phyloP scores from a whole-genome alignment of 2,888 invertebrate species.

The Orchesella flavescens region DNA sequence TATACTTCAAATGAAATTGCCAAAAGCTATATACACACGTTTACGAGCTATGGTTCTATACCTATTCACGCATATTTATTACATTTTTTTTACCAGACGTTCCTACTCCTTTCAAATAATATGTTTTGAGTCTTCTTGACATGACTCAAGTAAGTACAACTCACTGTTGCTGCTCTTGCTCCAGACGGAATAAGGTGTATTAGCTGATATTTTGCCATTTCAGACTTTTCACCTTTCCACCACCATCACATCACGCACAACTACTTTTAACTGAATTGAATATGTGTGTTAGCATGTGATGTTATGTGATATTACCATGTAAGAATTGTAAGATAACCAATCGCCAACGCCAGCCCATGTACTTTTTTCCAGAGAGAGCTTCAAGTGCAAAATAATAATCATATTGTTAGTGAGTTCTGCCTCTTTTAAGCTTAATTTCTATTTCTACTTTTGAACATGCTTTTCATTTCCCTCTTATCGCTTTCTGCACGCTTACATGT shows the following conservation, averaged over 20 bases:
- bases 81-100: no score
- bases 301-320: no score
- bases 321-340: no score
- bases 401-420: constrained; percentile 44
- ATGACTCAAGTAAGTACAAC: neutral
- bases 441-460: no score
- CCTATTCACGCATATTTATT: no score
- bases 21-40: no score
- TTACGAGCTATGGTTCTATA: no score
- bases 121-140: neutral
- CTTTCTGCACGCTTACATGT: neutral
- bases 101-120: no score
- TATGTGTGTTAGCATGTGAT: constrained; percentile 17
- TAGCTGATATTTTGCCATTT: no score
- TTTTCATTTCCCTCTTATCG: neutral
- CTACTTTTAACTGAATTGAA: constrained; percentile 46
- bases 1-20: no score
- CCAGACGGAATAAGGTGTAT: no score
- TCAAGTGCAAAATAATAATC: constrained; percentile 46
- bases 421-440: constrained; percentile 30
- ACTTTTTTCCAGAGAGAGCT: neutral
- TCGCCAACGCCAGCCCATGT: neutral
- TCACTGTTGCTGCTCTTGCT: constrained; percentile 8
- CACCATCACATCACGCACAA: constrained; percentile 52
- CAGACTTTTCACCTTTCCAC: constrained; percentile 34